Evolutionary conservation across 2,113 vertebrate genomes (phyloP), one percentile per base, ranked within the genome.

Genomic region (Platichthys flesus): DNA sequence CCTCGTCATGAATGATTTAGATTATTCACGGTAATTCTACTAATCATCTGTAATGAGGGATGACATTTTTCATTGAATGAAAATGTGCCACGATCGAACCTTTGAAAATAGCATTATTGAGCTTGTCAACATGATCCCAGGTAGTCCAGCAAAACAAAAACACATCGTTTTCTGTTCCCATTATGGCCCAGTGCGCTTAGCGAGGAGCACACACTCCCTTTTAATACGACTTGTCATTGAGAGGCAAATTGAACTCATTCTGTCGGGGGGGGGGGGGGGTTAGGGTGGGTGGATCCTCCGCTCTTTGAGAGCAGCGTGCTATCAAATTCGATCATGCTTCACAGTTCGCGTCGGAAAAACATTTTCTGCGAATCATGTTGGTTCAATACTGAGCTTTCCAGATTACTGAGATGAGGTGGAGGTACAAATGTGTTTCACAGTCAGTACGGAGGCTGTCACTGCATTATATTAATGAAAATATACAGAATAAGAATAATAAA

Each of bases 361-460:
- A 66, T 86, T 84, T 76, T 67, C 74, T 81, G 71, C 83, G 78
- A 90, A 85, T 87, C 68, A 74, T 78, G 74, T 84, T 85, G 84
- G 74, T 73, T 73, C 58, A 56, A 64, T 52, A 76, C 68, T 65
- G 71, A 82, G 78, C 47, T 71, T 69, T 85, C 74, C 59, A 78
- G 76, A 81, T 84, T 9, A 78, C 73, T 64, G 62, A 76, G 82
- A 73, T 67, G 51, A 82, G 54, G 26, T 49, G 67, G 76, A 74
- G 35, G 63, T 24, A n/a, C 59, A 58, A 66, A 51, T 35, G 20
- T 42, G 16, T 77, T 81, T 71, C 35, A 6, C 57, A 71, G 5
- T 55, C 23, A 21, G 24, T 45, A 42, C 58, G 57, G 54, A 40
- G 58, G 42, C 52, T n/a, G 18, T 16, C 23, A 28, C 47, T 24